Conservation (phyloP, 2,113 vertebrate species). For the Loxodonta africana region DNA sequence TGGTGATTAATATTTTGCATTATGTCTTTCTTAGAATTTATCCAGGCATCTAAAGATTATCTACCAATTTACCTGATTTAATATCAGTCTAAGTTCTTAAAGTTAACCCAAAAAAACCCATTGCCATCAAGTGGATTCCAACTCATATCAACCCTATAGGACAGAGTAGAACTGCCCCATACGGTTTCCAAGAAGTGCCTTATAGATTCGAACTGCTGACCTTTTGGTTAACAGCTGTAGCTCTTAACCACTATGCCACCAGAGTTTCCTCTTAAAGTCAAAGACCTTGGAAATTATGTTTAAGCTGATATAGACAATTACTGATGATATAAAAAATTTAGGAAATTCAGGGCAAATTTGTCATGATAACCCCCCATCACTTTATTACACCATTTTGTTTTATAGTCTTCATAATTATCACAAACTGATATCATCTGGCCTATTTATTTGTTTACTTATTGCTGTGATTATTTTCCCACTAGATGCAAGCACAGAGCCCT, state of each 20-base stretch:
- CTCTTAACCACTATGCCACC: no score
- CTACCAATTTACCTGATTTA: background rate
- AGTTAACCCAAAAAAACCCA: background rate
- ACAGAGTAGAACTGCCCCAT: no score
- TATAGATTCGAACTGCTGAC: no score
- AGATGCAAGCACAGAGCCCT: no score
- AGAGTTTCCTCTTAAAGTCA: background rate
- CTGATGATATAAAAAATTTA: background rate
- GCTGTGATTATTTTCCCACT: background rate
- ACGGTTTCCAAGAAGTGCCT: no score
- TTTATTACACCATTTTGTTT: background rate
- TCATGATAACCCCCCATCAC: background rate
- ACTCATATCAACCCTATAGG: no score
- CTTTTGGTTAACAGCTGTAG: no score
- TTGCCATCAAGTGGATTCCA: no score
- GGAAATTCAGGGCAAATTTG: background rate
- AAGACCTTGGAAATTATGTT: background rate
- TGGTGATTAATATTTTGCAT: conserved; percentile 23
- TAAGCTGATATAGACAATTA: conserved; percentile 1
- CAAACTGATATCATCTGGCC: background rate
- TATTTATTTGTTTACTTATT: background rate
- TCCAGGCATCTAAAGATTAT: background rate
- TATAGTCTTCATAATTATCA: background rate
- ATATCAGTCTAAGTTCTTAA: conserved; percentile 27
- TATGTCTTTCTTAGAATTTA: conserved; percentile 37